Evolutionary conservation across 2,113 vertebrate genomes (phyloP).

Genomic region (Cettia cetti): DNA sequence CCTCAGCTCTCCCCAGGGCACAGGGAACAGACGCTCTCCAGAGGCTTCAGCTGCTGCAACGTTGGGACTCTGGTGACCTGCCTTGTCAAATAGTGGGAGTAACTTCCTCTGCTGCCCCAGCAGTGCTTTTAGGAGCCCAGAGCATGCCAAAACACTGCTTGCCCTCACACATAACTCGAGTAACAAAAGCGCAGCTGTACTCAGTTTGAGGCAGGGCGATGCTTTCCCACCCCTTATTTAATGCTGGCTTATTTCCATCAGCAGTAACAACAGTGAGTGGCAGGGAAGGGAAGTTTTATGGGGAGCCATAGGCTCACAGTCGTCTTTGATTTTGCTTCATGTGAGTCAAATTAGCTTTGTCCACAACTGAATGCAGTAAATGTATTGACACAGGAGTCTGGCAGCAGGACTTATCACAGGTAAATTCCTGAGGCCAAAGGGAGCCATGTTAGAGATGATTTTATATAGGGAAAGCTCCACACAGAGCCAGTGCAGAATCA

Average conservation of each 20-base stretch:
- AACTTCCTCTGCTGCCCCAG: slow-evolving; percentile 20
- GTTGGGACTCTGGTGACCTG: slow-evolving; percentile 37
- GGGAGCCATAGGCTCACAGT: not conserved
- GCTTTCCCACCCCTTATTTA: slow-evolving; percentile 34
- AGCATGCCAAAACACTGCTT: slow-evolving; percentile 10
- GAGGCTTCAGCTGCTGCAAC: slow-evolving; percentile 23
- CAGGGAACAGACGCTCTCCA: not conserved
- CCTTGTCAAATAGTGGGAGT: slow-evolving; percentile 16
- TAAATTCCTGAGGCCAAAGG: not conserved
- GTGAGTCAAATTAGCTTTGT: not conserved
- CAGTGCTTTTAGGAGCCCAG: not conserved
- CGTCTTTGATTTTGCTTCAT: not conserved
- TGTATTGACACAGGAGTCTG: not conserved
- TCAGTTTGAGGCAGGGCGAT: not conserved
- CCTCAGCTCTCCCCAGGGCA: slow-evolving; percentile 33
- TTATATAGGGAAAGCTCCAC: not conserved
- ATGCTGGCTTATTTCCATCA: not conserved
- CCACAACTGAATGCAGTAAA: not conserved
- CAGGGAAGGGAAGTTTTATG: not conserved
- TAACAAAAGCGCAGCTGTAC: slow-evolving; percentile 12
- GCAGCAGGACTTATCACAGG: not conserved
- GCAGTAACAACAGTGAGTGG: not conserved
- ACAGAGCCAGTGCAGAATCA: not conserved
- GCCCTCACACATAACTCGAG: not conserved
- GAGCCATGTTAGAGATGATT: not conserved